Conservation (phyloP, 2,888 invertebrate species). For the Chymomyza fuscimana region DNA sequence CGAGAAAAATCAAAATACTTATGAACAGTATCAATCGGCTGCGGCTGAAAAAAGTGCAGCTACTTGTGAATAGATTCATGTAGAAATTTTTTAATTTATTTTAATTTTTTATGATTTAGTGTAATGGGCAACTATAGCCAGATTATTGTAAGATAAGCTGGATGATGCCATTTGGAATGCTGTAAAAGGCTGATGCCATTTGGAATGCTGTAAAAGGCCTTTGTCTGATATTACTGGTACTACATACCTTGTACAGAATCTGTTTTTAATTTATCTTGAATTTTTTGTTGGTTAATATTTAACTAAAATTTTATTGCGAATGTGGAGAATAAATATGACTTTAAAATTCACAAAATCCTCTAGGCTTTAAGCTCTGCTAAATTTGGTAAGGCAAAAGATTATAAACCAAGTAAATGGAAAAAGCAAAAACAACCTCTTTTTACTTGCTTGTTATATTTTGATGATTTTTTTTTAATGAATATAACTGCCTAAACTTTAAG, state of each 20-base stretch:
- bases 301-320: slow-evolving; percentile 34
- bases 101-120: too few relatives aligned
- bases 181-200: background rate
- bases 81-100: too few relatives aligned
- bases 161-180: too few relatives aligned
- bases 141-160: too few relatives aligned
- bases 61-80: background rate
- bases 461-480: slow-evolving; percentile 46
- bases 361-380: slow-evolving; percentile 27
- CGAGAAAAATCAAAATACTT: slow-evolving; percentile 54
- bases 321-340: slow-evolving; percentile 15
- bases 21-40: slow-evolving; percentile 56
- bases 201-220: background rate
- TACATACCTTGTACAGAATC: background rate
- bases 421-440: slow-evolving; percentile 29
- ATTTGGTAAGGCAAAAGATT: background rate
- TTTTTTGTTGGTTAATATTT: slow-evolving; percentile 59
- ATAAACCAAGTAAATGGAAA: too few relatives aligned
- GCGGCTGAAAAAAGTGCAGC: background rate
- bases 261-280: background rate
- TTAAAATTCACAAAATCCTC: too few relatives aligned
- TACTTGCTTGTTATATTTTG: slow-evolving; percentile 69
- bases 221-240: background rate
- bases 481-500: slow-evolving; percentile 24
- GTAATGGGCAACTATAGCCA: too few relatives aligned